Conservation (phyloP, 2,888 invertebrate species). For the Ectobius pallidus region DNA sequence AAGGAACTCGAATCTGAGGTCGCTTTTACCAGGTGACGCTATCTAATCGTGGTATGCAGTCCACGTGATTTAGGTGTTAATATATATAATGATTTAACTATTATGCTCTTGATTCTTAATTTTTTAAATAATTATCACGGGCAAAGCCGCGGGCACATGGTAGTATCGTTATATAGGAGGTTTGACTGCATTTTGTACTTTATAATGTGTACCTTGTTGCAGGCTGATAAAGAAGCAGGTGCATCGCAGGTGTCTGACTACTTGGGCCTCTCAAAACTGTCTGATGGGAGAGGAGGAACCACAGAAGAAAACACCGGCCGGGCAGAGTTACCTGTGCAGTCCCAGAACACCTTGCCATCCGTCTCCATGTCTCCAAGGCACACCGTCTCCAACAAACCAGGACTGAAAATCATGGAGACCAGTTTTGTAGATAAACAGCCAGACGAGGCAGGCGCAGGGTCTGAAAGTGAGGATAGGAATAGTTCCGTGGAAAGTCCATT, state of each 20-base stretch:
- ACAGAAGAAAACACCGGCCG: background rate
- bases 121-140: too few relatives aligned
- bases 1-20: too few relatives aligned
- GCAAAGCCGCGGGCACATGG: too few relatives aligned
- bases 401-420: conserved; percentile 40
- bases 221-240: conserved; percentile 7
- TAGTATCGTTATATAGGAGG: too few relatives aligned
- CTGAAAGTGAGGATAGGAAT: background rate
- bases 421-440: conserved; percentile 42
- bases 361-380: conserved; percentile 37
- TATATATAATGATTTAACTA: too few relatives aligned
- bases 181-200: too few relatives aligned
- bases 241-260: conserved; percentile 50
- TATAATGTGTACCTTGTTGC: background rate
- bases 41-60: too few relatives aligned
- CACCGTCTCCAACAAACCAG: background rate
- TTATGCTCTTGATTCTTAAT: too few relatives aligned
- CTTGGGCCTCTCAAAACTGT: conserved; percentile 47
- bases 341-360: conserved; percentile 39
- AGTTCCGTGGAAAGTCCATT: conserved; percentile 49
- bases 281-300: background rate
- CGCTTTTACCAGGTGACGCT: too few relatives aligned
- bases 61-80: too few relatives aligned
- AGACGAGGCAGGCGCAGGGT: background rate
- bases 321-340: conserved; percentile 39